Conservation (phyloP, 2,113 vertebrate genomes). For the Cynoglossus semilaevis region DNA sequence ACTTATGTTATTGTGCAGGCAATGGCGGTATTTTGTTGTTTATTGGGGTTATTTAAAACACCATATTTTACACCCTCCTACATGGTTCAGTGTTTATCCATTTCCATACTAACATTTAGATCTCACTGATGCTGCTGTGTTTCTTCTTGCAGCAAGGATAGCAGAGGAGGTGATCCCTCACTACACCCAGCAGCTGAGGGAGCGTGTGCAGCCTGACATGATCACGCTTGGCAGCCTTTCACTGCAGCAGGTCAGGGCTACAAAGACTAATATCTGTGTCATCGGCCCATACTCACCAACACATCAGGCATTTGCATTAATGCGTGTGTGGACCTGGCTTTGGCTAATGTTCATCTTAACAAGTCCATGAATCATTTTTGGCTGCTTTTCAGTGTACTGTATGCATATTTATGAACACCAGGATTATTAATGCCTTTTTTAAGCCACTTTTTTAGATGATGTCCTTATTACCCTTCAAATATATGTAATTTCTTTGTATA, state of each 20-base stretch:
- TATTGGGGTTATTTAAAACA: neutral
- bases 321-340: slow-evolving; percentile 46
- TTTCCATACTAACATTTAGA: slow-evolving; percentile 5
- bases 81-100: neutral
- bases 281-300: slow-evolving; percentile 75
- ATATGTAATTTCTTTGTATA: no score
- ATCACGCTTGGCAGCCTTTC: slow-evolving; percentile 85
- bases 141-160: slow-evolving; percentile 54
- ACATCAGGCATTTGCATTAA: slow-evolving; percentile 74
- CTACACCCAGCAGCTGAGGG: slow-evolving; percentile 81
- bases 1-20: neutral
- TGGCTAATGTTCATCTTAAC: slow-evolving; percentile 53
- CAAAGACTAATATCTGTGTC: slow-evolving; percentile 79
- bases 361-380: no score
- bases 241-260: slow-evolving; percentile 86
- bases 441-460: no score
- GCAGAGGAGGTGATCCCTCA: slow-evolving; percentile 76
- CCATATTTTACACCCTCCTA: neutral
- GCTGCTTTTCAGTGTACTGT: neutral
- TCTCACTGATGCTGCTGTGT: slow-evolving; percentile 1
- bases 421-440: neutral
- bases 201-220: slow-evolving; percentile 81
- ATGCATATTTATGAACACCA: slow-evolving; percentile 15
- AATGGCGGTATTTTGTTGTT: slow-evolving; percentile 2
- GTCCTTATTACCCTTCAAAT: no score